Conservation (phyloP, 2,888 invertebrate species). For the Thalpophila matura region DNA sequence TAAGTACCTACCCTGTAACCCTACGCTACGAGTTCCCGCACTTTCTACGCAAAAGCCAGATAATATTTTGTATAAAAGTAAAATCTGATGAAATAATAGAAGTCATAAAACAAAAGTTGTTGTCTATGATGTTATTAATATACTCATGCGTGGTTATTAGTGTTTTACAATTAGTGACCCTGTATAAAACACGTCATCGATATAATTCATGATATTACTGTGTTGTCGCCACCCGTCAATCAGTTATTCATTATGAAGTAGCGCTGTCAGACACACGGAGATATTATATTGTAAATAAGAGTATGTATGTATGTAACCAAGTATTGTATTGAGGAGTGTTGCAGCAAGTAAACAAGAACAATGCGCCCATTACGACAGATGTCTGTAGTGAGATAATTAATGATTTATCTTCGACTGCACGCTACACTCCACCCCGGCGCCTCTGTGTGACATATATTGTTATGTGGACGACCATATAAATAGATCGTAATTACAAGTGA, state of each 20-base stretch:
- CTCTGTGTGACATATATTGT: neutral
- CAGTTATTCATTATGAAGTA: constrained; percentile 13
- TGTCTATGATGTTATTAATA: too few species aligned
- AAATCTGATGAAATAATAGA: too few species aligned
- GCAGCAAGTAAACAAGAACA: constrained; percentile 44
- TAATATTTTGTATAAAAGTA: too few species aligned
- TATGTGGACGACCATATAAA: neutral
- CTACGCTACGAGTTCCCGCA: too few species aligned
- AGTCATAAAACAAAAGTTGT: too few species aligned
- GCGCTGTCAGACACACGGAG: neutral
- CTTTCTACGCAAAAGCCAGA: too few species aligned
- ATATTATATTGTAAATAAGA: neutral
- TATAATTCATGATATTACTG: neutral
- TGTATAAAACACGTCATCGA: neutral
- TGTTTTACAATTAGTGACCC: too few species aligned
- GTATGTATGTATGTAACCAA: too few species aligned
- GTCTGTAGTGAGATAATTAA: constrained; percentile 18
- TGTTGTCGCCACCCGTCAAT: constrained; percentile 2
- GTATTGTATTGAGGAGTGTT: neutral
- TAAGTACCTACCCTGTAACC: too few species aligned
- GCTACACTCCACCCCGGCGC: neutral
- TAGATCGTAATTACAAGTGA: constrained; percentile 2
- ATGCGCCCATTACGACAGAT: constrained; percentile 40
- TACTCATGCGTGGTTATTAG: too few species aligned
- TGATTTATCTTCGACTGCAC: constrained; percentile 35